Percentiles rank a stretch among this genome's conserved stretches.
Evolutionary conservation across 1,140 invertebrate species (phyloP).

Genomic region (Heliothis virescens): DNA sequence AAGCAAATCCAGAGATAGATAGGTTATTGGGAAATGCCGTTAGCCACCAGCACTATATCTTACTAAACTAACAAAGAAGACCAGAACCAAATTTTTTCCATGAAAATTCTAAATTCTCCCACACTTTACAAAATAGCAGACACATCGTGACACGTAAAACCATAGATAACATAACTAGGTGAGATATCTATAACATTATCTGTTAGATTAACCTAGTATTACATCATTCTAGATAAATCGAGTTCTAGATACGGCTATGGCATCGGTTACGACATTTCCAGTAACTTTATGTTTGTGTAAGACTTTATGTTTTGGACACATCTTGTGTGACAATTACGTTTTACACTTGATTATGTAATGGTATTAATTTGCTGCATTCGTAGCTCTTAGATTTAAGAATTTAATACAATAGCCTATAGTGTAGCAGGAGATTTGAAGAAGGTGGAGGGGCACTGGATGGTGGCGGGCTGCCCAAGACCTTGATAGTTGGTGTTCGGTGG

Average conservation of each 20-base stretch:
- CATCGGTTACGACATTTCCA: background rate
- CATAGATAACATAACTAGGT: conserved; percentile 18
- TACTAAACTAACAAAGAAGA: too few species aligned
- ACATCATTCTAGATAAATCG: conserved; percentile 53
- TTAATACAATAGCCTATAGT: too few species aligned
- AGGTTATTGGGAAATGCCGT: too few species aligned
- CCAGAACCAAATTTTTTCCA: background rate
- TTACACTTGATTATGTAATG: background rate
- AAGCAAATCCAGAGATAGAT: too few species aligned
- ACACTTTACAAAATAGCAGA: background rate
- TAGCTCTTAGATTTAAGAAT: too few species aligned
- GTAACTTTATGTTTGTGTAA: background rate
- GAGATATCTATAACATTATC: conserved; percentile 48
- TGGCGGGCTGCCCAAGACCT: too few species aligned
- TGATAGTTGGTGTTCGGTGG: too few species aligned
- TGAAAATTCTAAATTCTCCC: background rate
- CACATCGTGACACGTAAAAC: background rate
- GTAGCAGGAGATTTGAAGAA: too few species aligned
- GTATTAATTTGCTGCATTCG: background rate
- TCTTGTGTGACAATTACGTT: conserved; percentile 8
- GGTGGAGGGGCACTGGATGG: too few species aligned
- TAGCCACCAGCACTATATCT: too few species aligned
- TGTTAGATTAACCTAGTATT: conserved; percentile 60
- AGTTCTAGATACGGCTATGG: conserved; percentile 25
- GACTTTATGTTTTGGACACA: conserved; percentile 3